Base-by-base conservation (phyloP, 2,797 vertebrate species). In the Taeniopygia guttata region DNA sequence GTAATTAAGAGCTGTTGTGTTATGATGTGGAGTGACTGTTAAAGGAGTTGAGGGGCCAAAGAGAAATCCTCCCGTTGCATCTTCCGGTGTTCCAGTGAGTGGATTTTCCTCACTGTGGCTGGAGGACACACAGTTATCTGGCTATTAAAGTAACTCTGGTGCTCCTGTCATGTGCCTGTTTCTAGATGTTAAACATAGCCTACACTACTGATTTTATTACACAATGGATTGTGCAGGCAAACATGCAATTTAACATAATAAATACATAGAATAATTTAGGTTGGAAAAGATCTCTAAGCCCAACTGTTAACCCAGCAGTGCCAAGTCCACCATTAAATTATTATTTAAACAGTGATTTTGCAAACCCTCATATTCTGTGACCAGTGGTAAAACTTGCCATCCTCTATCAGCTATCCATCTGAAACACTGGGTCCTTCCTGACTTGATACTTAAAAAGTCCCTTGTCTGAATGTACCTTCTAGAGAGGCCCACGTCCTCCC, bases 31-130 rank as follows among this genome's bases (percentile, higher is more conserved):
- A 59, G 30, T 74, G 75, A 70, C 20, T 66, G 21, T 40, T 74
- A 43, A 77, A 87, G 34, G 45, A 85, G 5, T 26, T 42, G 26
- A 51, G 36, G 43, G 11, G 38, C 52, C 85, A 40, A 82, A 73
- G 34, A 54, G 23, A 36, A 14, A 60, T 19, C 8, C 8, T 16
- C 22, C 30, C 5, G 2, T 18, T 1, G 0, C 26, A 32, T 52
- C 29, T 75, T 64, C 34, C n/a, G 4, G 2, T 60, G 46, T 51
- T 87, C 76, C 48, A 70, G 46, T 34, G 36, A 34, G 23, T 52
- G 16, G 2, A 26, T 89, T 80, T 79, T 70, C 32, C 32, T 17
- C 13, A 2, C 17, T 63, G 30, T 56, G 72, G 34, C 54, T 85
- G 66, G 7, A 80, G 46, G 22, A 43, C 21, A 59, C 23, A 58